Conservation (phyloP, 1,140 invertebrate genomes). For the Holcopasites calliopsidis region DNA sequence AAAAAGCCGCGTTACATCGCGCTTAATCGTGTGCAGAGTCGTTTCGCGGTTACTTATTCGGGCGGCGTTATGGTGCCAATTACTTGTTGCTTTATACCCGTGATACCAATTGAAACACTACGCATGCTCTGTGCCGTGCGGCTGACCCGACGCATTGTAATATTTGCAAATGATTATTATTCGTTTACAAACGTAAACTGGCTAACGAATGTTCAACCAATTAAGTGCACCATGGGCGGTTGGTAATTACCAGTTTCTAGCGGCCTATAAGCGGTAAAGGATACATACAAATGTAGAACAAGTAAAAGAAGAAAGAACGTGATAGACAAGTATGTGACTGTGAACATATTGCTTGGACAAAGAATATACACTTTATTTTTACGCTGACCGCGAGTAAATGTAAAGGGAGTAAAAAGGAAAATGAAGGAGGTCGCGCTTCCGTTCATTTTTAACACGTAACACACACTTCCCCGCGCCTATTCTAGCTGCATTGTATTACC, state of each 20-base stretch:
- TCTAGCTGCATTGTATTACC: slow-evolving; percentile 60
- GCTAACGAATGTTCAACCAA: no score
- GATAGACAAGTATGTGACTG: no score
- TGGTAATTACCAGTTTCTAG: no score
- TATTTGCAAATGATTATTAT: background rate
- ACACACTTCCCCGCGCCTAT: slow-evolving; percentile 28
- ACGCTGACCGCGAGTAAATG: no score
- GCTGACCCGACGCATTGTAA: slow-evolving; percentile 7
- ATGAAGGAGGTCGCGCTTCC: background rate
- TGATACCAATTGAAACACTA: slow-evolving; percentile 34
- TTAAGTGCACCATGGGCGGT: background rate
- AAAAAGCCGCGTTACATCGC: background rate
- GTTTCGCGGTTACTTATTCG: background rate
- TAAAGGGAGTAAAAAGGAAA: background rate
- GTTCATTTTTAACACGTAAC: background rate
- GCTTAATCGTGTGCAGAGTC: background rate
- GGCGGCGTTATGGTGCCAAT: background rate
- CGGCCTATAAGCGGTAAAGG: no score
- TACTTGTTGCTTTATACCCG: slow-evolving; percentile 35
- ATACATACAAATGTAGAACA: background rate
- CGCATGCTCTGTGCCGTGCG: slow-evolving; percentile 25
- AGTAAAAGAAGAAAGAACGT: background rate
- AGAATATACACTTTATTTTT: background rate
- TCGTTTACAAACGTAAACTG: background rate
- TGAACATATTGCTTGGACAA: no score